Percentiles rank a stretch among this genome's conserved stretches.
These are phyloP conservation scores for Ctenoplectra terminalis DNA, from an alignment of 1,140 invertebrate genomes.

Conservation along the genomic window DNA sequence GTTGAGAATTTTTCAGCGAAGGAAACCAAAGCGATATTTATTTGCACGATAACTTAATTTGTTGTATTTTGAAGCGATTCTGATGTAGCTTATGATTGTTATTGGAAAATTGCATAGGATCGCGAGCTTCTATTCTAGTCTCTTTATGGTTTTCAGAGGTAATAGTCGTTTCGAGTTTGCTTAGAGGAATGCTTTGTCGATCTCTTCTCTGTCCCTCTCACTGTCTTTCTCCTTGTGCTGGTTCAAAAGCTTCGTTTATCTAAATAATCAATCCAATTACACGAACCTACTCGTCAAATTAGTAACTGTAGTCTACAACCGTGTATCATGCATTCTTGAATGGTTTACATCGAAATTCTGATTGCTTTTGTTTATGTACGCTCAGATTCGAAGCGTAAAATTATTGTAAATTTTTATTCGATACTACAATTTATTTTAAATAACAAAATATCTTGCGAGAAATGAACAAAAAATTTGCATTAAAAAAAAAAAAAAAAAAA, in stretches of 20 bases:
- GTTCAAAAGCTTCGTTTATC: constrained; percentile 36
- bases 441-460: too few relatives aligned
- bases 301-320: not conserved
- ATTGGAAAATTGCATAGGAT: constrained; percentile 11
- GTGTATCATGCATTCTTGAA: too few relatives aligned
- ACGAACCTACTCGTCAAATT: constrained; percentile 10
- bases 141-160: not conserved
- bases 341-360: too few relatives aligned
- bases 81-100: not conserved
- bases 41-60: too few relatives aligned
- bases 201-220: constrained; percentile 39
- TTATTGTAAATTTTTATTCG: too few relatives aligned
- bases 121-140: not conserved
- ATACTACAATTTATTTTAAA: too few relatives aligned
- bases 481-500: too few relatives aligned
- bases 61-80: too few relatives aligned
- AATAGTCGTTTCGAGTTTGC: constrained; percentile 34
- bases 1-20: not conserved
- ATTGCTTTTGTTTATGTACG: too few relatives aligned
- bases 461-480: too few relatives aligned
- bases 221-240: not conserved
- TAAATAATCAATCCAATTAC: constrained; percentile 57
- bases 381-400: too few relatives aligned
- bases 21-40: too few relatives aligned
- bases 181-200: constrained; percentile 44